Percentiles rank a stretch among this genome's conserved stretches.
Evolutionary conservation across 2,113 vertebrate species (phyloP).

Genomic region (Platichthys flesus): DNA sequence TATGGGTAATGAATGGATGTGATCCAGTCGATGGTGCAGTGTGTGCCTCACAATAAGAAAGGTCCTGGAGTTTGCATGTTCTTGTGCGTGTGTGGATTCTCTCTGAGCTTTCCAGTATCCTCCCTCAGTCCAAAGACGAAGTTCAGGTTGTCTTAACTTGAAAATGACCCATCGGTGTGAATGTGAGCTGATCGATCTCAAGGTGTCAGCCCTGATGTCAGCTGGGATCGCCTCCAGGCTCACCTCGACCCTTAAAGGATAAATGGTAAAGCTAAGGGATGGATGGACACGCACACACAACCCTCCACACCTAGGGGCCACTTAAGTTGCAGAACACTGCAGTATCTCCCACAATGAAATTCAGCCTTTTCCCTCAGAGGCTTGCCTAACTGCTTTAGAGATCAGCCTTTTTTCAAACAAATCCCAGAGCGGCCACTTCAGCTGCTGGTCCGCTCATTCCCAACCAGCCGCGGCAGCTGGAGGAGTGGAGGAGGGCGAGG

Average conservation of each 20-base stretch:
- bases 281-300: background rate
- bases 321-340: background rate
- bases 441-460: constrained; percentile 14
- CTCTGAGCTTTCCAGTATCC: too few relatives aligned
- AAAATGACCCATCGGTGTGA: background rate
- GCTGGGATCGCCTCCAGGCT: background rate
- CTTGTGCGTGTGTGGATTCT: too few relatives aligned
- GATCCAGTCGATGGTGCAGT: background rate
- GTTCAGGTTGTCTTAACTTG: background rate
- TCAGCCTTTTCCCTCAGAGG: background rate
- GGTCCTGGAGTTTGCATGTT: too few relatives aligned
- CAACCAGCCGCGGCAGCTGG: background rate
- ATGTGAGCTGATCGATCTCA: background rate
- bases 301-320: background rate
- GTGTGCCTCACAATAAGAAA: too few relatives aligned
- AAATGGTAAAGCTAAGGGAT: background rate
- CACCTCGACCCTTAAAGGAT: background rate
- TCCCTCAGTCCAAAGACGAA: background rate
- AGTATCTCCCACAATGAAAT: background rate
- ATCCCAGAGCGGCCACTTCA: background rate
- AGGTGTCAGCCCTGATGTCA: too few relatives aligned
- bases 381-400: background rate
- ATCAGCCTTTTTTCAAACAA: background rate
- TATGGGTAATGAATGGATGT: background rate
- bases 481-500: background rate